phyloP scores from a whole-genome alignment of 2,888 invertebrate species.

The Volucella inanis region DNA sequence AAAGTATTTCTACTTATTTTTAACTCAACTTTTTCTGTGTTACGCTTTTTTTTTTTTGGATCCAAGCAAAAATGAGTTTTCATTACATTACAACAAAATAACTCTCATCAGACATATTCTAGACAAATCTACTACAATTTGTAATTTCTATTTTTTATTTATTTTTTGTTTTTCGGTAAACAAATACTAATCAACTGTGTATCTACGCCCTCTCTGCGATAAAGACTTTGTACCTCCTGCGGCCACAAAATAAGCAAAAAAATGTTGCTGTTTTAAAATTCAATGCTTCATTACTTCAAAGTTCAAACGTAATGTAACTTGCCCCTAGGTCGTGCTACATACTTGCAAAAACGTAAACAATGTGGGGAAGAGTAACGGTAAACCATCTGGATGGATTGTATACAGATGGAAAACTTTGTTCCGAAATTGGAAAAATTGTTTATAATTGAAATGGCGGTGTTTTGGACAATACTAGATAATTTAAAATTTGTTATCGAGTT shows the following conservation, averaged over 20 bases:
- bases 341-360: constrained; percentile 24
- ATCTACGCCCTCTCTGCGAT: too few species aligned
- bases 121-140: too few species aligned
- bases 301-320: constrained; percentile 11
- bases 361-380: constrained; percentile 1
- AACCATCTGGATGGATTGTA: background rate
- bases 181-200: too few species aligned
- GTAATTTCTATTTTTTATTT: too few species aligned
- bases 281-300: constrained; percentile 30
- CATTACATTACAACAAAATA: too few species aligned
- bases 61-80: too few species aligned
- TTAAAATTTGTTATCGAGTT: constrained; percentile 48
- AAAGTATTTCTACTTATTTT: too few species aligned
- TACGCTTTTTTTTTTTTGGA: too few species aligned
- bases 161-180: too few species aligned
- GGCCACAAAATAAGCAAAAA: background rate
- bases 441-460: constrained; percentile 41
- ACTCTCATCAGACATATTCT: too few species aligned
- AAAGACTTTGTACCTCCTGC: background rate
- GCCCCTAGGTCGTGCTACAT: background rate
- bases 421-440: constrained; percentile 6
- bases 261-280: constrained; percentile 34
- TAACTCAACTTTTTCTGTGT: too few species aligned
- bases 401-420: constrained; percentile 16
- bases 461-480: constrained; percentile 31